A percentile compares a stretch with the other conserved stretches of the same genome.
Conservation (phyloP, 2,888 invertebrate genomes). For the Synanthedon andrenaeformis region DNA sequence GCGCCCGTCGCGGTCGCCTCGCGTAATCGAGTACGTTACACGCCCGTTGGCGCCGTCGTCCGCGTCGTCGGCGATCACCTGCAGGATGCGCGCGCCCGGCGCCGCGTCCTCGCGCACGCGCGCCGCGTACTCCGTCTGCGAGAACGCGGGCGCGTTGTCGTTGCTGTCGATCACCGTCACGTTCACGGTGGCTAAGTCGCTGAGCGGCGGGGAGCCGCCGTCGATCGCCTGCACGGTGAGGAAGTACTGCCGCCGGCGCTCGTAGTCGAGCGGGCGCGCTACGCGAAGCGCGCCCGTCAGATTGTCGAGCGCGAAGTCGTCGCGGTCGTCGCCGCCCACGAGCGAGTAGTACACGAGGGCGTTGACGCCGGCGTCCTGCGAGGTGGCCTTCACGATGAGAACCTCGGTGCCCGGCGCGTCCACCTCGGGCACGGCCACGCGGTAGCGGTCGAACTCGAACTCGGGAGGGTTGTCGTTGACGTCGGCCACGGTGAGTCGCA, state of each 20-base stretch:
- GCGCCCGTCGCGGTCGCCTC: conserved; percentile 77
- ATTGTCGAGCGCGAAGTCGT: conserved; percentile 82
- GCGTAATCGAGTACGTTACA: conserved; percentile 81
- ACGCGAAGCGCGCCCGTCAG: conserved; percentile 81
- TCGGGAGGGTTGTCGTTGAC: conserved; percentile 97
- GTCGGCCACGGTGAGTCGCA: conserved; percentile 88
- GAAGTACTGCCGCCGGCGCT: conserved; percentile 86
- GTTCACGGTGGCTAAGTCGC: conserved; percentile 88
- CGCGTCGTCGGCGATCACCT: conserved; percentile 85
- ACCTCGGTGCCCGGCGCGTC: conserved; percentile 84
- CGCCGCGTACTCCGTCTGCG: conserved; percentile 80
- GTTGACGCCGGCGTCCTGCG: conserved; percentile 92
- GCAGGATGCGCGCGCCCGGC: conserved; percentile 78
- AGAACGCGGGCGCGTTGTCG: conserved; percentile 88
- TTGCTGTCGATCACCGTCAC: conserved; percentile 88
- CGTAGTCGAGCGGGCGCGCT: conserved; percentile 86
- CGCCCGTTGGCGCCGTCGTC: conserved; percentile 86
- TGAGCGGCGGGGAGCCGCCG: conserved; percentile 88
- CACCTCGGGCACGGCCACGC: conserved; percentile 81
- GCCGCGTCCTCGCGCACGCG: conserved; percentile 84
- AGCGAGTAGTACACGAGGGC: conserved; percentile 92
- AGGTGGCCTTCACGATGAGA: conserved; percentile 87
- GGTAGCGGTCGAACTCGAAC: conserved; percentile 86
- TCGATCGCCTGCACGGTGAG: conserved; percentile 92
- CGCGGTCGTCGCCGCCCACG: conserved; percentile 89